Evolutionary conservation across 1,140 invertebrate genomes (phyloP), one percentile per base, ranked within the genome.

Genomic region (Brachionus koreanus): DNA sequence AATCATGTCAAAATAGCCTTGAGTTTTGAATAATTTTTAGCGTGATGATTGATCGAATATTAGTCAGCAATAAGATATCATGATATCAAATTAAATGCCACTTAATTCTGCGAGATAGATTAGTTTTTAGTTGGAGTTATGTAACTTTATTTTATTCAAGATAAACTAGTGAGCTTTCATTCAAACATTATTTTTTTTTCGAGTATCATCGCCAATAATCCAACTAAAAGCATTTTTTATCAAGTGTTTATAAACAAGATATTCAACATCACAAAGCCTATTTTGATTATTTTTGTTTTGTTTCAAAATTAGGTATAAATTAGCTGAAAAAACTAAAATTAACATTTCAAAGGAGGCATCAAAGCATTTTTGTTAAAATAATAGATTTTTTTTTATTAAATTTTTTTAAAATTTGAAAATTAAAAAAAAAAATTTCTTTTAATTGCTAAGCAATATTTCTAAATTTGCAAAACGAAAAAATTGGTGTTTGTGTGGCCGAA

Each of bases 31-130:
- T 65, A 33, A 35, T 37, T 35, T 33, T 33, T 65, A n/a, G 25
- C 29, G 29, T 65, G 63, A 65, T 65, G 63, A 65, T 65, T 65
- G 63, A 65, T 65, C 19, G 49, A 19, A 57, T 57, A 57, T 57
- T 9, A 57, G 49, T 57, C 49, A 57, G 49, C 49, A 57, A 57
- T 19, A 57, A 9, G 49, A 57, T 57, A 19, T 16, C 19, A 57
- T 57, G n/a, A 57, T 57, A 57, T 57, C 49, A 57, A 57, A 57
- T 57, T 19, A 57, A 57, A 57, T 57, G 49, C 49, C 49, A 57
- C 9, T 7, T 6, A 16, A 57, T 57, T 57, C 49, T 57, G 16
- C 39, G 7, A 42, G 9, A 57, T 57, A 23, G 19, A 57, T 57
- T 23, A 23, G 3, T 57, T 57, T 19, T 5, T 57, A 33, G 13